Evolutionary conservation across 2,797 vertebrate species (phyloP), one percentile per base, ranked within the genome.

Genomic region (Enteromius paludinosus): DNA sequence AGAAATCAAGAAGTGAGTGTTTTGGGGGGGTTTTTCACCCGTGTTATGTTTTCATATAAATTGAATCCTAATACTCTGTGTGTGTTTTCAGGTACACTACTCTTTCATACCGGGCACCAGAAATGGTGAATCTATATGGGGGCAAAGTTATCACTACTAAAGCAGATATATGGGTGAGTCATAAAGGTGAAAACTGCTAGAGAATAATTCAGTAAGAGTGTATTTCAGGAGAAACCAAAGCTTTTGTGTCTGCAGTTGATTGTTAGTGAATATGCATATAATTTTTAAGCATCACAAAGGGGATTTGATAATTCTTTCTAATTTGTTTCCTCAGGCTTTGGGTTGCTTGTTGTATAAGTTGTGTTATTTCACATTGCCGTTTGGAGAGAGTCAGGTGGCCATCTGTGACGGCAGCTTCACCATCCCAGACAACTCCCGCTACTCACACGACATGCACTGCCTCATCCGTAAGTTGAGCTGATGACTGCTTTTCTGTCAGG

Each of bases 321-420:
- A 8, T 66, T 77, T 87, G 15, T 88, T 43, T 45, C 4, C 84
- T 11, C 87, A 99, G 98, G 98, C 98, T 68, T 95, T 99, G 74
- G 98, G 98, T 87, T 99, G 98, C 91, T 94, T 99, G 83, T 95
- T 99, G 23, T 99, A 99, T 93, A 99, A 99, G 90, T 93, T 99
- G 82, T 99, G 98, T 87, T 99, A 95, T 91, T 99, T 99, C 91
- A 99, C 97, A 1, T 91, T 99, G 90, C 98, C 98, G 0, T 99
- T 99, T 28, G 98, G 98, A 52, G 98, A 99, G 93, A 99, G 98
- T 90, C 97, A 98, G 92, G 98, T 99, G 87, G 97, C 98, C 25
- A 99, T 99, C 90, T 99, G 98, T 86, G 98, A 99, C 12, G 98
- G 98, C 87, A 99, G 93, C 91, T 99, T 99, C 93, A 99, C 98